These are phyloP conservation scores for Diuraphis noxia DNA, from an alignment of 1,140 invertebrate genomes.

Conservation along the genomic window DNA sequence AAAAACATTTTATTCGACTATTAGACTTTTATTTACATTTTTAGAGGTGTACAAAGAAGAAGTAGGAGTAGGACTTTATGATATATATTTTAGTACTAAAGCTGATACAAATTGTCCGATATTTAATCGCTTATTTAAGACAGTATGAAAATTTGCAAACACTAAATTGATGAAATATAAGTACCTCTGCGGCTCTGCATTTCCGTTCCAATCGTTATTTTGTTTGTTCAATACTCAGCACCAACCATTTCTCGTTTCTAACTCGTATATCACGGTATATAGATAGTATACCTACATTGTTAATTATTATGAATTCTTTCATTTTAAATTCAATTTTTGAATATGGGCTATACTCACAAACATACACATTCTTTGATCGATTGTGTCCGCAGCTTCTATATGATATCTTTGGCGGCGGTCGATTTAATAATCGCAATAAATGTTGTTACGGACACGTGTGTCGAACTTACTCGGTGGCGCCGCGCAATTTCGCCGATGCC, in stretches of 20 bases:
- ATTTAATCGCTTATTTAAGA: too few species aligned
- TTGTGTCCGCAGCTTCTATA: not conserved
- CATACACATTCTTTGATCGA: not conserved
- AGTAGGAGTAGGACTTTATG: too few species aligned
- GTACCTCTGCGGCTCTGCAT: too few species aligned
- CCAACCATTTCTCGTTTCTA: too few species aligned
- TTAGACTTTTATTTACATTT: too few species aligned
- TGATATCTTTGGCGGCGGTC: not conserved
- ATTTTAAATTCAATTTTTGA: not conserved
- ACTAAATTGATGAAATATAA: too few species aligned
- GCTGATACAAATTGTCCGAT: too few species aligned
- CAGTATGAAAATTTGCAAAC: not conserved
- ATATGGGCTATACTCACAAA: not conserved
- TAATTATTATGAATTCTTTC: not conserved
- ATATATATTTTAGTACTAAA: too few species aligned
- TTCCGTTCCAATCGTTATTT: not conserved
- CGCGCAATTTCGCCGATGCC: not conserved
- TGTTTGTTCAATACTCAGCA: not conserved
- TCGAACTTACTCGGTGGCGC: not conserved
- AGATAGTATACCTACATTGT: too few species aligned
- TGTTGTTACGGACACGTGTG: not conserved
- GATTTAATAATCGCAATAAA: slow-evolving; percentile 20
- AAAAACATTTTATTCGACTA: not conserved
- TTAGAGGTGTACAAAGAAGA: too few species aligned
- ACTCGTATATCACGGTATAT: too few species aligned